Base-by-base conservation (phyloP, 2,888 invertebrate genomes). In the Thecocarcelia acutangulata region DNA sequence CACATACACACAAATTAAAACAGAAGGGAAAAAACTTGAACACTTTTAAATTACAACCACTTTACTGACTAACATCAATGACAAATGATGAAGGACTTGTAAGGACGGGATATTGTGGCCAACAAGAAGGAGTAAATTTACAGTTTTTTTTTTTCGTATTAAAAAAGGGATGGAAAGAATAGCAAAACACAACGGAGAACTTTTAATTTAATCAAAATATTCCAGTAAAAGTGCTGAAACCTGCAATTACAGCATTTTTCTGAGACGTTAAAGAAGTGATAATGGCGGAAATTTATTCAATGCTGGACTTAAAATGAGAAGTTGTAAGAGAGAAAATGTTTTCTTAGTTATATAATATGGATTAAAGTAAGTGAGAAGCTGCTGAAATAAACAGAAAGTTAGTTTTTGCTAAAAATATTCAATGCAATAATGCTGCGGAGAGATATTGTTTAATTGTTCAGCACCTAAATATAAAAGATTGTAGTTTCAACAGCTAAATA, bases 141-240 rank as follows among this genome's bases (percentile, higher is more conserved):
- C 40, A 58, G 50, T 11, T 59, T 66, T 28, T 59, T 66, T 28
- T 46, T 37, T 61, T 12, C 33, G 66, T 74, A 48, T 33, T 17
- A 9, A 33, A 56, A 46, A 40, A 48, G 21, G n/a, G 21, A 9
- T 9, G 3, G 54, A 48, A 9, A 12, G 17, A 33, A 63, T n/a
- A 72, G 9, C 12, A 66, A 74, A 70, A 61, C 46, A 66, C 74
- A 44, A 77, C 48, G 75, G 66, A 52, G 85, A 86, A 85, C 84
- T 86, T 86, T 86, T 86, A 86, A 86, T 86, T 85, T 85, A 86
- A 86, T 86, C 85, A 84, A 85, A 85, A 83, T 83, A 83, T 58
- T 81, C 63, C 40, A 75, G 78, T 48, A 81, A 83, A 68, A 76
- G 50, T 44, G 46, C 5, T 48, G 54, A 44, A 64, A 61, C 37